Evolutionary conservation across 2,888 invertebrate species (phyloP), one percentile per base, ranked within the genome.

Genomic region (Julus scandinavius): DNA sequence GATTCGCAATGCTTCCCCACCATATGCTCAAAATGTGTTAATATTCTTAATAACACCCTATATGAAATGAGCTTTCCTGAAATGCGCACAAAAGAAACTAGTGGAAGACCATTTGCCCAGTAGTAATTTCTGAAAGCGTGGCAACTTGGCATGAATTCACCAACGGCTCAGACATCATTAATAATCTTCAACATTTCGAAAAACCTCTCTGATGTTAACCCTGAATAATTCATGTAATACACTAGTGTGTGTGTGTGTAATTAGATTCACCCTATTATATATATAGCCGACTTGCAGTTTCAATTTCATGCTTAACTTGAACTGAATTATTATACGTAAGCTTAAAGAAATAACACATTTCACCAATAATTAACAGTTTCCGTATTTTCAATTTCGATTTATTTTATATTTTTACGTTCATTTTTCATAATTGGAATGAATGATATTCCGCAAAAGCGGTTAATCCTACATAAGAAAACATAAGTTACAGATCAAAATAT

Each of bases 221-320:
- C 29, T 72, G 72, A 29, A 72, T 72, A 72, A 72, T 72, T 72
- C 72, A 72, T 72, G 29, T 13, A 72, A 29, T 72, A n/a, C 63
- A 29, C 72, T 20, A 29, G 29, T 29, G 29, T n/a, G n/a, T 54
- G 54, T 2, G 54, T 3, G 15, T 2, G 3, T 15, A 54, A 63
- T n/a, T 63, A 17, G 7, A n/a, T 63, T 63, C 63, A 63, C n/a
- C 17, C 17, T 7, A 29, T 29, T 29, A 29, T 29, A 29, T 29
- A 29, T 29, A 29, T 29, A 29, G 29, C 29, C 58, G 58, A 13
- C 13, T 58, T 58, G 58, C 58, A 63, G 3, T 54, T 17, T 54
- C 54, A 54, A 15, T 54, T 54, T 13, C 11, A 17, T 50, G 13
- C 6, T 50, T 11, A 50, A 50, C 6, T 3, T 54, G 54, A 3